phyloP scores from a whole-genome alignment of 2,888 invertebrate genomes.

The Seira musarum region DNA sequence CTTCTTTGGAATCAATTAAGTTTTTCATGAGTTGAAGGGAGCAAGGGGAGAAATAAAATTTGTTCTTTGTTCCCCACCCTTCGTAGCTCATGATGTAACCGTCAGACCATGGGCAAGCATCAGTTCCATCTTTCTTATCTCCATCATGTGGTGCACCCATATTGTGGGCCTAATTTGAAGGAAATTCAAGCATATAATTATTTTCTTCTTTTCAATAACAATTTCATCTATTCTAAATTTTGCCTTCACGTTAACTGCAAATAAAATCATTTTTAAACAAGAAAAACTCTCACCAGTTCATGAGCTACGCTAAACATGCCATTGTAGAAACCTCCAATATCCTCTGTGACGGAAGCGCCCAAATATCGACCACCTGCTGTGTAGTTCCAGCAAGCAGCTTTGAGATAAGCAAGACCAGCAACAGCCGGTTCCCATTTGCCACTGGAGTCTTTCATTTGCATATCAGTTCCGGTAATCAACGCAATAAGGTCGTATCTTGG shows the following conservation, averaged over 20 bases:
- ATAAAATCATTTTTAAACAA: no score
- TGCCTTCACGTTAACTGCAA: no score
- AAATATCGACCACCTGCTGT: constrained; percentile 3
- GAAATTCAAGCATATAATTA: no score
- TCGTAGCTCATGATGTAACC: constrained; percentile 67
- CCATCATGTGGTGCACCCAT: constrained; percentile 64
- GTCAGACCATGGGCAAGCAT: constrained; percentile 57
- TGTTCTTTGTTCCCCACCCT: constrained; percentile 59
- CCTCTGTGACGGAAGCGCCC: constrained; percentile 61
- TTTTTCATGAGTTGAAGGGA: constrained; percentile 58
- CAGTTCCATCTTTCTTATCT: constrained; percentile 1
- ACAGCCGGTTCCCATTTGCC: constrained; percentile 30
- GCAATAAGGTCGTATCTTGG: constrained; percentile 59
- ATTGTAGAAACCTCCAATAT: constrained; percentile 55
- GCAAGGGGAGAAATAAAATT: constrained; percentile 65
- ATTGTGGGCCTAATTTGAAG: no score
- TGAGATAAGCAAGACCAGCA: constrained; percentile 58
- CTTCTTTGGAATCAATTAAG: constrained; percentile 40
- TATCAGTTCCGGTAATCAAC: constrained; percentile 60
- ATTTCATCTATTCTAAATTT: no score
- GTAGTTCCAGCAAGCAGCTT: constrained; percentile 56
- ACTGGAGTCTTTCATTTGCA: constrained; percentile 36
- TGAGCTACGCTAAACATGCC: constrained; percentile 66
- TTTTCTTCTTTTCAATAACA: no score
- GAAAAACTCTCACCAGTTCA: no score